Percentiles rank a stretch among this genome's conserved stretches.
Conservation (phyloP, 2,797 vertebrate species). For the Aeoliscus strigatus region DNA sequence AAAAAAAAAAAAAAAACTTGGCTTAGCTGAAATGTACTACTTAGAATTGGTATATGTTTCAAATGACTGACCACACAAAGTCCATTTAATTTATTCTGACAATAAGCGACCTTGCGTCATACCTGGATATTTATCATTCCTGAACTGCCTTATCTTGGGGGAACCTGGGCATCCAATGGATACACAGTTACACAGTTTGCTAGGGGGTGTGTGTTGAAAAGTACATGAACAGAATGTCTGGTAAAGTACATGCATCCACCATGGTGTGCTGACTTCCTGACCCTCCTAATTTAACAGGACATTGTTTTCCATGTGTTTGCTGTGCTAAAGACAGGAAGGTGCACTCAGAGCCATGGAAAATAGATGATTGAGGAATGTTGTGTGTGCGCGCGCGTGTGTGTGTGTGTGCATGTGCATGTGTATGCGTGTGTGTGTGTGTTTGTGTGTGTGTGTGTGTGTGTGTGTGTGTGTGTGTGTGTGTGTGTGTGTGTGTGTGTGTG, state of each 20-base stretch:
- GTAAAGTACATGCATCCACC: slow-evolving; percentile 70
- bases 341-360: slow-evolving; percentile 63
- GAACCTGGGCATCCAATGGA: no score
- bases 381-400: no score
- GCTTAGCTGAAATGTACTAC: no score
- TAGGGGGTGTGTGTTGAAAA: slow-evolving; percentile 19
- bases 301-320: slow-evolving; percentile 69
- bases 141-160: no score
- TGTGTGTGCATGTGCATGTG: slow-evolving; percentile 39
- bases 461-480: slow-evolving; percentile 20
- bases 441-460: slow-evolving; percentile 10
- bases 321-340: slow-evolving; percentile 67
- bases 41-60: no score
- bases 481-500: slow-evolving; percentile 1
- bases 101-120: no score
- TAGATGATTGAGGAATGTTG: slow-evolving; percentile 44
- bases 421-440: slow-evolving; percentile 1
- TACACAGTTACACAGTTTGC: no score
- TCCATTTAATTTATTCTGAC: no score
- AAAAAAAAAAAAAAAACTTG: no score
- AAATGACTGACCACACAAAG: no score
- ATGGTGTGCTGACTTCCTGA: slow-evolving; percentile 66
- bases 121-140: no score
- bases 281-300: slow-evolving; percentile 72
- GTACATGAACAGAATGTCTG: slow-evolving; percentile 61